phyloP scores from a whole-genome alignment of 2,113 vertebrate genomes.

The Morone chrysops region DNA sequence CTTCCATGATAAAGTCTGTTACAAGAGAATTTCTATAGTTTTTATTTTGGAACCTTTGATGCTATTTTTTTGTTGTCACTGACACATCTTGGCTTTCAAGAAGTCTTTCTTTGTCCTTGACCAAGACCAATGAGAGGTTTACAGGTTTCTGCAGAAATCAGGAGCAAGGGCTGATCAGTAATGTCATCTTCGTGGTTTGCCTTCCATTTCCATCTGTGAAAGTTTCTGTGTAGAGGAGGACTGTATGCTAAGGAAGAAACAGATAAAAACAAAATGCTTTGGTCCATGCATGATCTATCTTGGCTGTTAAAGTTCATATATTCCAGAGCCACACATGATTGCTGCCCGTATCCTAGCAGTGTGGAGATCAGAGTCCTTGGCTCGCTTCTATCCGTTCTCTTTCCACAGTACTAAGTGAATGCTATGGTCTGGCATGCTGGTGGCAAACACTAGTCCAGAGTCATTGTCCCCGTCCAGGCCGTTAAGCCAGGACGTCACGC shows the following conservation, averaged over 20 bases:
- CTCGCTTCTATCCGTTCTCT: conserved; percentile 88
- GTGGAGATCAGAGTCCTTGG: background rate
- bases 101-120: conserved; percentile 7
- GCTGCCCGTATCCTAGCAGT: conserved; percentile 34
- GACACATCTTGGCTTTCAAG: conserved; percentile 17
- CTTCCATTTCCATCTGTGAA: conserved; percentile 23
- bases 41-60: conserved; percentile 26
- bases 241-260: conserved; percentile 53
- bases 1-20: background rate
- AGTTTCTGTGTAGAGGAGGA: conserved; percentile 27
- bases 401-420: conserved; percentile 99
- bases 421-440: conserved; percentile 99
- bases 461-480: conserved; percentile 96
- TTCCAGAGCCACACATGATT: conserved; percentile 21
- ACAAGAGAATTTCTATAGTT: background rate
- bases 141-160: conserved; percentile 14
- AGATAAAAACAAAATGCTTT: conserved; percentile 83
- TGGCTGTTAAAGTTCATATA: conserved; percentile 71
- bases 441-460: conserved; percentile 95
- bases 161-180: background rate
- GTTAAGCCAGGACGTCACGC: conserved; percentile 94
- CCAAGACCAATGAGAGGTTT: conserved; percentile 9
- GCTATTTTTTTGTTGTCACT: background rate
- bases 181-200: background rate
- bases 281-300: conserved; percentile 90